These are phyloP conservation scores for Eulimnadia texana DNA, from an alignment of 1,140 invertebrate genomes.

Conservation along the genomic window DNA sequence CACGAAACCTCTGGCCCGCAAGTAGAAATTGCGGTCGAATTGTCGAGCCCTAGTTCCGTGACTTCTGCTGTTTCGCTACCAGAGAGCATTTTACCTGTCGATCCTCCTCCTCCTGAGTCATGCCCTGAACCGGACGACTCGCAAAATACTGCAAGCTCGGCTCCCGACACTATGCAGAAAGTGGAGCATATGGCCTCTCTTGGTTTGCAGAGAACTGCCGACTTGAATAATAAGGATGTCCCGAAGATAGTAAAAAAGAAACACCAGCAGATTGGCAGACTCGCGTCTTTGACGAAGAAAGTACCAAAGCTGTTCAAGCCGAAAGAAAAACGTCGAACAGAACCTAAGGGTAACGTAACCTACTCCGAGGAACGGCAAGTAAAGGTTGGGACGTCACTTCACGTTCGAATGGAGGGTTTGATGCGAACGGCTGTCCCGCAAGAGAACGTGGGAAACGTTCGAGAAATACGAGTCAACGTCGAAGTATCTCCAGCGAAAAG, in stretches of 20 bases:
- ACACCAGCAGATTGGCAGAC: not conserved
- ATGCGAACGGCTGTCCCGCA: not conserved
- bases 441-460: not conserved
- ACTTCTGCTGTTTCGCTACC: not conserved
- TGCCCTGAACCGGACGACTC: not conserved
- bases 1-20: not conserved
- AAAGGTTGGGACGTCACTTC: not conserved
- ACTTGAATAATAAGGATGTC: not conserved
- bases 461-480: not conserved
- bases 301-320: not conserved
- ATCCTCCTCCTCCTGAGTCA: not conserved
- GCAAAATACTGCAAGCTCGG: not conserved
- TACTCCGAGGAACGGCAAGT: not conserved
- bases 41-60: not conserved
- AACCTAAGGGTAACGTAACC: not conserved
- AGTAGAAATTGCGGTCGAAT: not conserved
- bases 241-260: not conserved
- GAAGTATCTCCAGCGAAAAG: not conserved
- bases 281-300: not conserved
- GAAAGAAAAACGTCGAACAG: not conserved
- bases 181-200: constrained; percentile 14
- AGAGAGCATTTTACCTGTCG: not conserved
- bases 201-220: constrained; percentile 8
- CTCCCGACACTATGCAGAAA: not conserved
- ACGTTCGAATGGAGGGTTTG: not conserved